Conservation (phyloP, 2,888 invertebrate species). For the Blastobasis adustella region DNA sequence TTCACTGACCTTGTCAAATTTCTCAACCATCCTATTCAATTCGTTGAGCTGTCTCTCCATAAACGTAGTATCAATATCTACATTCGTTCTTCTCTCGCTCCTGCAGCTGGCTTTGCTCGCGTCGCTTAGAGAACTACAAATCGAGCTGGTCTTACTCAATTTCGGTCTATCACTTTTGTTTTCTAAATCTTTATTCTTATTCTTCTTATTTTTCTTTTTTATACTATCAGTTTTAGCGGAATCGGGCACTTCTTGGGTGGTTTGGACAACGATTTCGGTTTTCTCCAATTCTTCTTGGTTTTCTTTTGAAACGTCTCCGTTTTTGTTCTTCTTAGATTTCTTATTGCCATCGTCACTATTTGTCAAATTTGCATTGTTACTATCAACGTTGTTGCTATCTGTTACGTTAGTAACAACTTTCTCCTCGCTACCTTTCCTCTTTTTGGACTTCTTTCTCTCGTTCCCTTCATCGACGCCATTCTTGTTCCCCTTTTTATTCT, state of each 20-base stretch:
- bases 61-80: conserved; percentile 43
- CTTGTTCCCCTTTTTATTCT: conserved; percentile 11
- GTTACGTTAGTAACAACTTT: conserved; percentile 3
- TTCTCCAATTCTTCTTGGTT: conserved; percentile 2
- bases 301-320: conserved; percentile 12
- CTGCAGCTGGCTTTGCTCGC: conserved; percentile 39
- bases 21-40: conserved; percentile 58
- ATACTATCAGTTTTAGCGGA: neutral
- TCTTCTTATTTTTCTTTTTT: conserved; percentile 15
- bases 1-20: conserved; percentile 34
- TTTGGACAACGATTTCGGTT: conserved; percentile 10
- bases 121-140: conserved; percentile 54
- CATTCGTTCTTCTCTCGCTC: conserved; percentile 17
- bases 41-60: conserved; percentile 74
- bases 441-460: conserved; percentile 5
- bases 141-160: conserved; percentile 44
- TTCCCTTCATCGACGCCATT: neutral
- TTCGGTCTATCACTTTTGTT: conserved; percentile 27
- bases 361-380: conserved; percentile 8
- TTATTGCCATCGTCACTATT: conserved; percentile 2
- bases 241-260: conserved; percentile 1
- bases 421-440: too few species aligned
- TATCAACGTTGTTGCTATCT: conserved; percentile 13
- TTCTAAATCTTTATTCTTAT: conserved; percentile 17
- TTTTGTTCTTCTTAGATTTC: conserved; percentile 6